Evolutionary conservation across 2,113 vertebrate species (phyloP).

Genomic region (Scolopax mira): DNA sequence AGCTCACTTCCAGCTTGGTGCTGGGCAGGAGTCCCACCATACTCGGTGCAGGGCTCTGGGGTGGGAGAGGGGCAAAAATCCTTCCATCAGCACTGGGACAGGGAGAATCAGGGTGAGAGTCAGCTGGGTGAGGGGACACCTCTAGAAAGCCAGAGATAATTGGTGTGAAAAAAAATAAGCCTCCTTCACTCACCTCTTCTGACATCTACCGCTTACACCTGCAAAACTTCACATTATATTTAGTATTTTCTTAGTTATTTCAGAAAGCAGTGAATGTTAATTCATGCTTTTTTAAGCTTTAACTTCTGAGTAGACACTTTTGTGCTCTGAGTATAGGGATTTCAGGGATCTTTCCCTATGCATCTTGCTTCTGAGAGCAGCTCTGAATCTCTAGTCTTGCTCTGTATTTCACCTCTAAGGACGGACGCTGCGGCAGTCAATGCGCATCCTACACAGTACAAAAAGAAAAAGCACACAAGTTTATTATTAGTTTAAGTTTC

Average conservation of each 20-base stretch:
- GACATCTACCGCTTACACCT: not conserved
- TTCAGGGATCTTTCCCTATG: not conserved
- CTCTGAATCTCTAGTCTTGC: not conserved
- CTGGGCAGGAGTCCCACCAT: not conserved
- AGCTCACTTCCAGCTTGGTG: not conserved
- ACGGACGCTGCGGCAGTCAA: not conserved
- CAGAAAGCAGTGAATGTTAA: not conserved
- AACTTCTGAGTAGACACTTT: not conserved
- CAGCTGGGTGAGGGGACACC: not conserved
- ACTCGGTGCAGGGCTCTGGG: not conserved
- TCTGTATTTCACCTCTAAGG: not conserved
- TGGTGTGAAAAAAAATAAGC: accelerated
- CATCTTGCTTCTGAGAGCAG: not conserved
- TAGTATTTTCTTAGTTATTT: not conserved
- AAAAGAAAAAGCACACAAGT: not conserved
- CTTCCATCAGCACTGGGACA: not conserved
- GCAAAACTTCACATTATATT: not conserved
- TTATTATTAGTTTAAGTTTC: not conserved
- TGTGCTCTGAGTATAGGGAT: not conserved
- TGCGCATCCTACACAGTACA: accelerated
- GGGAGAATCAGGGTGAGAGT: not conserved
- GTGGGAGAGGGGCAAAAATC: not conserved
- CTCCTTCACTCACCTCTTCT: not conserved
- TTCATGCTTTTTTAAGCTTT: not conserved
- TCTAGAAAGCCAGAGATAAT: not conserved